Evolutionary conservation across 2,113 vertebrate species (phyloP), one percentile per base, ranked within the genome.

Genomic region (Myotis brandtii): DNA sequence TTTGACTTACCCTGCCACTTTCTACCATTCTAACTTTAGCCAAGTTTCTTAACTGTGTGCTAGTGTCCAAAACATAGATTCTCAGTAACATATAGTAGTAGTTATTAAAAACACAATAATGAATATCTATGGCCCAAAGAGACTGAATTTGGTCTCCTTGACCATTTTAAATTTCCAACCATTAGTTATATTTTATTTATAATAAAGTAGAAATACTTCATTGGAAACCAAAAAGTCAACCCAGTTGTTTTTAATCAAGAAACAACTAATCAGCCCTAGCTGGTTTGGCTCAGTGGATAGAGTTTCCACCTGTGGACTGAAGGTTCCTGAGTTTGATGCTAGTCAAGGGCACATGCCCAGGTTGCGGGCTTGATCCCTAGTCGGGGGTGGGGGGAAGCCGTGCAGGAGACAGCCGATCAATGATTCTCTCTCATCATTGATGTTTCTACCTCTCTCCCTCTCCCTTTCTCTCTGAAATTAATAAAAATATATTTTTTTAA

Each of bases 191-290:
- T 25, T 10, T 82, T 93, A 89, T n/a, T 14, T 40, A 76, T 64
- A 86, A 43, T 25, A 73, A 72, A 67, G 40, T 79, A 77, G 43
- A 87, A 96, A 59, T 72, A 25, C 27, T 92, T 95, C n/a, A 77
- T 9, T 88, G 18, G 43, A 73, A 82, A 82, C 81, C 23, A 83
- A 83, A 91, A 89, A 54, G 6, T 79, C 43, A 89, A 80, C 77
- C 20, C 67, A 89, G 18, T 80, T 83, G 10, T 86, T 86, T 87
- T 48, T 82, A 75, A 75, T 43, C 12, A 85, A 80, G 21, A 84
- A 84, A 66, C 40, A 93, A 62, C 27, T 84, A 48, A 84, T 76
- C 34, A 64, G 62, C 54, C 21, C 21, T 59, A 23, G 56, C 56
- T 59, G 3, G 56, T 59, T 59, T 59, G 56, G 56, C 21, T 59